Evolutionary conservation across 2,797 vertebrate genomes (phyloP).

Genomic region (Hypotaenidia philippensis): DNA sequence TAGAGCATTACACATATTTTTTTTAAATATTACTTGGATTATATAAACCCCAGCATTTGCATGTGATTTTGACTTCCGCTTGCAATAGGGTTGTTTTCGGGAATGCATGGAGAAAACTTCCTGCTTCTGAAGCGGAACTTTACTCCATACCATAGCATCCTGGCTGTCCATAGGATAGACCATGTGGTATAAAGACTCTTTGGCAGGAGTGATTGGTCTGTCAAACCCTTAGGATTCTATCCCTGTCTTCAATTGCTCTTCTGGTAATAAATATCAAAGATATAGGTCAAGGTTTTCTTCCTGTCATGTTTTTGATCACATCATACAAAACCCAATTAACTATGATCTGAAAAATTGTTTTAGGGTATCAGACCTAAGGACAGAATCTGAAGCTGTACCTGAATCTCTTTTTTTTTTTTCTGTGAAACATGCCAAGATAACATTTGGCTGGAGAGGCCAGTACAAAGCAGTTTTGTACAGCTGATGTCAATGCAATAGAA

Average conservation of each 20-base stretch:
- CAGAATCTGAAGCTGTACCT: neutral
- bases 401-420: neutral
- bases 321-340: neutral
- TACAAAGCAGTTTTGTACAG: neutral
- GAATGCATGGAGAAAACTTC: neutral
- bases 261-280: neutral
- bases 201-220: neutral
- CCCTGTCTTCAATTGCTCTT: neutral
- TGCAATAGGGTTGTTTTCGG: rapidly evolving
- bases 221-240: neutral
- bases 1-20: neutral
- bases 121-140: neutral
- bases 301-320: neutral
- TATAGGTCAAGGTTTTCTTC: neutral
- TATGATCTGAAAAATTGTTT: neutral
- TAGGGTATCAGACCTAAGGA: neutral
- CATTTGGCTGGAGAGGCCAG: neutral
- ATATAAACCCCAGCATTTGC: neutral
- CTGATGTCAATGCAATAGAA: slow-evolving; percentile 25
- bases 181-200: slow-evolving; percentile 20
- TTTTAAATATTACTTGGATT: neutral
- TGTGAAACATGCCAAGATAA: slow-evolving; percentile 2
- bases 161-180: neutral
- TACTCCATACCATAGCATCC: neutral
- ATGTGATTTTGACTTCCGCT: neutral